Base-by-base conservation (phyloP, 2,888 invertebrate species). In the Diplazon laetatorius region DNA sequence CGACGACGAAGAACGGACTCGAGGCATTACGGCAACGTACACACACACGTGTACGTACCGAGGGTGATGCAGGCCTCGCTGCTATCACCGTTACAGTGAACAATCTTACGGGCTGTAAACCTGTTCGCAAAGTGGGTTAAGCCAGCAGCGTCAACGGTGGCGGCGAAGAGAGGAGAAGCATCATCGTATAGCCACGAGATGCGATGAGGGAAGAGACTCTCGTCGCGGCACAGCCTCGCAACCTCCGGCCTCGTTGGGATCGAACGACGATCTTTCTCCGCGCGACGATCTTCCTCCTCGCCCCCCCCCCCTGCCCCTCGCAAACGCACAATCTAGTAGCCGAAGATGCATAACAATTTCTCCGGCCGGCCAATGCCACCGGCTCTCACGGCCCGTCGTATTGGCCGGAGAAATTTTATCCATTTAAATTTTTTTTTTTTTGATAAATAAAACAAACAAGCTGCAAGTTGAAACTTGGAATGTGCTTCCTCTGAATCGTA, bases 121-220 rank as follows among this genome's bases (percentile, higher is more conserved):
- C 90, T 89, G 90, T 90, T 90, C 85, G 85, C 85, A 83, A 89
- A 90, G 90, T 90, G 87, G 89, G 90, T 89, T 90, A 90, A 85
- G 81, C 82, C 77, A 68, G 55, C 44, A 30, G 68, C 42, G 59
- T 25, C 63, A 66, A 25, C 46, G 25, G 35, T 14, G 35, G 22
- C 50, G 30, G 60, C 30, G 39, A 22, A 42, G 22, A 39, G 35
- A 20, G 35, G 35, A 57, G 39, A 46, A 50, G 46, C 42, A 52
- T 35, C 63, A 44, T 50, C 72, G 69, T 42, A 35, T 46, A 60
- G 20, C 55, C 10, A 50, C 46, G 60, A 50, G 52, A 39, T 2
- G 6, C 30, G 30, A 30, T 30, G 30, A 30, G n/a, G n/a, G n/a
- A n/a, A 5, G 30, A 30, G 30, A 30, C 30, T 30, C 57, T 59